A percentile compares a stretch with the other conserved stretches of the same genome.
Evolutionary conservation across 2,797 vertebrate genomes (phyloP).

Genomic region (Ataeniobius toweri): DNA sequence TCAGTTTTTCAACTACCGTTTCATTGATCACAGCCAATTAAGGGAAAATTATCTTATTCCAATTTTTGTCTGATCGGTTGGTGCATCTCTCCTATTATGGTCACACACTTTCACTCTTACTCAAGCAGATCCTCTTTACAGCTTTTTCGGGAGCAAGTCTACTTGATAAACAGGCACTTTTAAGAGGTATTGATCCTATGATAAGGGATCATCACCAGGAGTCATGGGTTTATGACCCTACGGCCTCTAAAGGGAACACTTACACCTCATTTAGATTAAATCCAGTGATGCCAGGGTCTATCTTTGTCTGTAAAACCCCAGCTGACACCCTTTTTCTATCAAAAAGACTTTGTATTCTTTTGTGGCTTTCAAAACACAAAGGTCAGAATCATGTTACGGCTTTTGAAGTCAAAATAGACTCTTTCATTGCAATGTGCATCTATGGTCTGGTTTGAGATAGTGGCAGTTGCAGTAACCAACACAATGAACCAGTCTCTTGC

Average conservation of each 20-base stretch:
- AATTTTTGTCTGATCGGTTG: neutral
- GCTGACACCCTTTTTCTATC: neutral
- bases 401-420: neutral
- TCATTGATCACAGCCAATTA: too few species aligned
- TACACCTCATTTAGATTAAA: slow-evolving; percentile 7
- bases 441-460: slow-evolving; percentile 13
- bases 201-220: slow-evolving; percentile 26
- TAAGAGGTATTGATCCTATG: slow-evolving; percentile 29
- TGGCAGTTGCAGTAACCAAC: neutral
- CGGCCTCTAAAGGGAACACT: slow-evolving; percentile 29
- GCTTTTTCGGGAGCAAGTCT: slow-evolving; percentile 22
- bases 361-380: neutral
- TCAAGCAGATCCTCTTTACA: slow-evolving; percentile 21
- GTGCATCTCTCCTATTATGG: slow-evolving; percentile 53
- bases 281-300: neutral
- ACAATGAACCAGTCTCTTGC: slow-evolving; percentile 21
- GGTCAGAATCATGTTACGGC: neutral
- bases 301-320: neutral
- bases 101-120: slow-evolving; percentile 57
- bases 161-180: slow-evolving; percentile 50
- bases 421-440: neutral
- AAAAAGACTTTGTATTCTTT: neutral
- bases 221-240: slow-evolving; percentile 37
- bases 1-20: neutral
- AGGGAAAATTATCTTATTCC: neutral